Evolutionary conservation across 2,888 invertebrate species (phyloP).

Genomic region (Polia nebulosa): DNA sequence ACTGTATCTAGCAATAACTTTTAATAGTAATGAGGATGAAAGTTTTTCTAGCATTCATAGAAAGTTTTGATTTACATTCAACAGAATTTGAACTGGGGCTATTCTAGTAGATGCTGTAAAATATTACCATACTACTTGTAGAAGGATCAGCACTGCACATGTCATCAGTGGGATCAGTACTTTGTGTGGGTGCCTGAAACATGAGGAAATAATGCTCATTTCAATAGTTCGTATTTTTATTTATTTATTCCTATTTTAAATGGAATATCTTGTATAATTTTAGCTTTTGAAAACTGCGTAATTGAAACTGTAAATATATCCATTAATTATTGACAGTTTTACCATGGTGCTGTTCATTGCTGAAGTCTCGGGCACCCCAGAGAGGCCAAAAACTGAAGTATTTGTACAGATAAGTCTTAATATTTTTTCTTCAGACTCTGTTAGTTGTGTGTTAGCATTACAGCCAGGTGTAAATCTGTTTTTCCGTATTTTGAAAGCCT

Average conservation of each 20-base stretch:
- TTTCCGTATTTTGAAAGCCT: constrained; percentile 81
- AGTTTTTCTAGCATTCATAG: no score
- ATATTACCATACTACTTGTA: constrained; percentile 72
- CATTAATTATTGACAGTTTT: no score
- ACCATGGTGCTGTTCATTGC: constrained; percentile 72
- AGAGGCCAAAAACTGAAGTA: constrained; percentile 78
- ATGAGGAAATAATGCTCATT: background rate
- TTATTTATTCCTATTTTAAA: background rate
- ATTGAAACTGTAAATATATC: no score
- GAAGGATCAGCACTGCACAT: constrained; percentile 72
- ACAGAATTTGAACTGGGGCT: background rate
- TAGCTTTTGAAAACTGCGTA: no score
- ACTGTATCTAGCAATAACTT: background rate
- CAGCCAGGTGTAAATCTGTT: constrained; percentile 79
- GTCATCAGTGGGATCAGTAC: constrained; percentile 67
- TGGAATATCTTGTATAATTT: background rate
- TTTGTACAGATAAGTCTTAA: constrained; percentile 79
- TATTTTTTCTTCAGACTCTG: constrained; percentile 80
- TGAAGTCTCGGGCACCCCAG: constrained; percentile 80
- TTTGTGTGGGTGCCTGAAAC: constrained; percentile 69
- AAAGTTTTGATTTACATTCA: background rate
- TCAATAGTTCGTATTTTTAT: background rate
- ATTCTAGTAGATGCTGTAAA: background rate
- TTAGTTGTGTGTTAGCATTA: constrained; percentile 75
- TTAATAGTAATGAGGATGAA: background rate